Evolutionary conservation across 2,888 invertebrate genomes (phyloP), one percentile per base, ranked within the genome.

Genomic region (Tryphoninae sp.): DNA sequence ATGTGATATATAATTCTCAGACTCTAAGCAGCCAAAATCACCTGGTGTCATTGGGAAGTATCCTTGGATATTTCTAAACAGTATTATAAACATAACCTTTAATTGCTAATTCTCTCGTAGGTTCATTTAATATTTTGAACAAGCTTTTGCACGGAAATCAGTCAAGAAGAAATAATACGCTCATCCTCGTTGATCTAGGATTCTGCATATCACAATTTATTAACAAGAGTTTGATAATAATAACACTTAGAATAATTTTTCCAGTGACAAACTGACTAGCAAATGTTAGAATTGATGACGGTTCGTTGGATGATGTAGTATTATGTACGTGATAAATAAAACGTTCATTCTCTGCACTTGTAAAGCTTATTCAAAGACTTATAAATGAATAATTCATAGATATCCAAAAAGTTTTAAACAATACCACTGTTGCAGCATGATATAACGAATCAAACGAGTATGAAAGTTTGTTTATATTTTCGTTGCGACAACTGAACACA

Each of bases 81-180:
- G 3, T 16, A 1, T 45, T 8, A 13, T 42, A 23, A 71, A 71
- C 45, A 71, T 72, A 72, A 72, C 71, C 61, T 26, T 49, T 16
- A 72, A 45, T 26, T 11, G n/a, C 6, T n/a, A 16, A 33, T 33
- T 72, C 22, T 61, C 23, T 22, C 19, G n/a, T 13, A 16, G 8
- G 33, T 22, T 11, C 45, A 22, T 16, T 11, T 9, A 11, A 45
- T n/a, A 9, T 45, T 26, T 45, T 59, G 16, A 23, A 13, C 45
- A 22, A 11, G 6, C 33, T 45, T 45, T 45, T 45, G 2, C 45
- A 45, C 13, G 45, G 45, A 13, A 33, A 33, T 33, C 16, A 23
- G 16, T 72, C 11, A 2, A 11, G 9, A 45, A 23, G 1, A 49
- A 45, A 61, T 2, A 26, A 22, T 16, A 8, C 23, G 16, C 45